Evolutionary conservation across 1,140 invertebrate genomes (phyloP).

Genomic region (Centruroides vittatus): DNA sequence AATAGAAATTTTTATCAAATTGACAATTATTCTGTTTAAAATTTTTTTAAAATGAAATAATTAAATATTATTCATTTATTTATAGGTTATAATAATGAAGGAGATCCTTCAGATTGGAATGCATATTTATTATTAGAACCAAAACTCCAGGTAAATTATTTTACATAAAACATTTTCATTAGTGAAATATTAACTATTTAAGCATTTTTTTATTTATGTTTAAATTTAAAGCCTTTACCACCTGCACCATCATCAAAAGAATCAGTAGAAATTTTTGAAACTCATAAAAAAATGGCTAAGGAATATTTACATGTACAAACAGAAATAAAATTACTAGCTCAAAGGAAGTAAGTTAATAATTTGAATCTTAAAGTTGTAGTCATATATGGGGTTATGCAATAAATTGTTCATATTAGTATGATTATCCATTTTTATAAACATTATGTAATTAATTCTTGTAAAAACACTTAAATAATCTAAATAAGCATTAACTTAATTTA

Average conservation of each 20-base stretch:
- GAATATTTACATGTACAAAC: slow-evolving; percentile 14
- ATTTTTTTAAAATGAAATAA: not conserved
- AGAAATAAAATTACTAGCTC: slow-evolving; percentile 6
- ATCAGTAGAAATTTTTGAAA: slow-evolving; percentile 66
- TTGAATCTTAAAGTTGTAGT: not conserved
- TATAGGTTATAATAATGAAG: not conserved
- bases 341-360: not conserved
- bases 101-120: slow-evolving; percentile 2
- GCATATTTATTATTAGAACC: slow-evolving; percentile 40
- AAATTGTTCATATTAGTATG: too few relatives aligned
- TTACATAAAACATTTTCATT: not conserved
- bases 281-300: slow-evolving; percentile 53
- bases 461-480: too few relatives aligned
- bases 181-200: slow-evolving; percentile 26
- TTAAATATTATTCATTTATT: not conserved
- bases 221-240: slow-evolving; percentile 52
- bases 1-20: too few relatives aligned
- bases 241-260: slow-evolving; percentile 55
- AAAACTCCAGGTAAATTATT: slow-evolving; percentile 18
- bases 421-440: too few relatives aligned
- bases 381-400: too few relatives aligned
- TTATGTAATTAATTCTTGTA: too few relatives aligned
- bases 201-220: not conserved
- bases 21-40: not conserved
- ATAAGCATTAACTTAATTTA: too few relatives aligned